Evolutionary conservation across 2,888 invertebrate species (phyloP), one percentile per base, ranked within the genome.

Genomic region (Drosophila mimica): DNA sequence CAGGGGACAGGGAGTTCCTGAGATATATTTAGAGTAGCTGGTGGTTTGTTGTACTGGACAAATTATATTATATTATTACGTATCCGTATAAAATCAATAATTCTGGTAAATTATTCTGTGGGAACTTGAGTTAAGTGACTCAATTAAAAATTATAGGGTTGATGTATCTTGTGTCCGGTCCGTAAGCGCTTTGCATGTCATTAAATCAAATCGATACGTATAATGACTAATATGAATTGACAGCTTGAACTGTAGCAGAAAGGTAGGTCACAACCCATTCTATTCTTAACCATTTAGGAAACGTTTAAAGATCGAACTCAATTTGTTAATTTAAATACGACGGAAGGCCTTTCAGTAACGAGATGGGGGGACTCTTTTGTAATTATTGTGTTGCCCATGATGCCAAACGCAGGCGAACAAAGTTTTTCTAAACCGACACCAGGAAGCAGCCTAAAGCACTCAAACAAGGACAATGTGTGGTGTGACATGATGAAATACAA

Each of bases 371-470:
- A n/a, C 46, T 33, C 36, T 56, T 43, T 63, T 52, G 53, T 65
- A 69, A 61, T 72, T 48, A 46, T 36, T 46, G 31, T 40, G 20
- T 46, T 33, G 48, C 11, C 33, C 60, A 64, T 59, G 57, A 70
- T 89, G 88, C 76, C 89, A 88, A 72, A 75, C 72, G 82, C 89
- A 87, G 90, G 88, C 82, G 85, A 88, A 90, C 89, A 87, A 84
- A 88, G 83, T 85, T 90, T 89, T 78, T 80, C 68, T 87, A 64
- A 80, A 77, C 71, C 87, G 72, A 59, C 71, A 76, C 67, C 74
- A 81, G 76, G 70, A 76, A 77, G 70, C 75, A 59, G 73, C 78
- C 78, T 53, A 65, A 78, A 77, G 78, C 78, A 78, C 81, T 81
- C 56, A 40, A 67, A 36, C 64, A 71, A 81, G 78, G 78, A 78